Base-by-base conservation (phyloP, 2,113 vertebrate species). In the Cololabis saira region DNA sequence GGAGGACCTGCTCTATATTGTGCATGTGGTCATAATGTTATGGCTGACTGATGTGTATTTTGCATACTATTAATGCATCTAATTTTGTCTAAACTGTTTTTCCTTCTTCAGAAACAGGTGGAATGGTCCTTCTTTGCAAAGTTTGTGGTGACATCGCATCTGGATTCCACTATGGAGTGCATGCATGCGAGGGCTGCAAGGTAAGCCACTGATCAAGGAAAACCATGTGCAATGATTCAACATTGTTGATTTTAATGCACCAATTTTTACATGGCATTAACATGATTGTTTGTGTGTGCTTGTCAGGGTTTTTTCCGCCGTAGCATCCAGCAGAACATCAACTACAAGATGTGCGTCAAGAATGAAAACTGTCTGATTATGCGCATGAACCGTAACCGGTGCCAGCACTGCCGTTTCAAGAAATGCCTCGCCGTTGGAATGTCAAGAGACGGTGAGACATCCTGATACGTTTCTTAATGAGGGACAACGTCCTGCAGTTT, bases 261-360 rank as follows among this genome's bases (percentile, higher is more conserved):
- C n/a, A 30, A 21, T 72, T 61, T 59, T 15, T 47, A 18, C 30
- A 3, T 41, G 8, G n/a, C 2, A 3, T 51, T 18, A 11, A 47
- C 18, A n/a, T 24, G 11, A n/a, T 48, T 19, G 41, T 21, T 18
- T 67, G 17, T 69, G 4, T 49, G n/a, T 48, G 47, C 24, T 27
- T 83, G 40, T 61, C 80, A 94, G 93, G 93, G 93, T 0, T 94
- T 94, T 69, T 94, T 94, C 79, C 92, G 93, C 3, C 93, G 93
- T 65, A 94, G 93, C 87, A 94, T 94, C 74, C 93, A 94, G 84
- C 93, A 94, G 48, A 94, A 94, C 87, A 93, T 94, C 72, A 92
- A 93, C 87, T 94, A 94, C 89, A 94, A 94, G 88, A 93, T 93
- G 91, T 94, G 93, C 9, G 92, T 93, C 85, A 94, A 94, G 90